Base-by-base conservation (phyloP, 1,140 invertebrate genomes). In the Drosophila sucinea region DNA sequence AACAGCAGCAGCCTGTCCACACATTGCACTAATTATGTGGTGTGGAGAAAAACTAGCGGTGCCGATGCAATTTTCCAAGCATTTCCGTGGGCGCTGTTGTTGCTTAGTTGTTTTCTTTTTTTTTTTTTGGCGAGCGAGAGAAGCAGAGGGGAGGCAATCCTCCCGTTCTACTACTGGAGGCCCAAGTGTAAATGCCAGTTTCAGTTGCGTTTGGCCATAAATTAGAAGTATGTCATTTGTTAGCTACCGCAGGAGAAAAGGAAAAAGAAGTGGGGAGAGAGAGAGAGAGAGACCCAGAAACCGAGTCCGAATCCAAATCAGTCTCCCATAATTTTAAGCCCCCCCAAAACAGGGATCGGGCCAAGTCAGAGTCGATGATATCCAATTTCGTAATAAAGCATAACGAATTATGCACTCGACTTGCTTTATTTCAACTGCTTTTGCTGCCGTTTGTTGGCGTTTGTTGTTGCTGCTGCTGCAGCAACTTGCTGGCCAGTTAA, bases 321-420 rank as follows among this genome's bases (percentile, higher is more conserved):
- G 73, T 68, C 67, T 85, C 27, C 54, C 32, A 58, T 38, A 62
- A 66, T 67, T 17, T 35, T n/a, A 65, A 57, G 54, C 67, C 63
- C 58, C 64, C 67, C 44, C 35, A 38, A 51, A 58, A 58, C 56
- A 25, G 33, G 56, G 56, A 58, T 58, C 44, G 44, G 44, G 44
- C 44, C 44, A 51, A 51, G 44, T 27, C 44, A 27, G 44, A 81
- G 79, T 80, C 84, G 74, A 74, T 87, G 84, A 90, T 89, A 89
- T 89, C 84, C 84, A 89, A 89, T 89, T 89, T 89, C 84, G 81
- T 89, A 89, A 89, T 89, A 89, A 89, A 89, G 85, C 84, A 89
- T 89, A 89, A 90, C 84, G 84, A 89, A 89, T 89, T 90, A 87
- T 89, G 85, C 84, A 90, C 85, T 90, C 84, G 84, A 87, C 84